Base-by-base conservation (phyloP, 2,888 invertebrate genomes). In the Chymomyza procnemis region DNA sequence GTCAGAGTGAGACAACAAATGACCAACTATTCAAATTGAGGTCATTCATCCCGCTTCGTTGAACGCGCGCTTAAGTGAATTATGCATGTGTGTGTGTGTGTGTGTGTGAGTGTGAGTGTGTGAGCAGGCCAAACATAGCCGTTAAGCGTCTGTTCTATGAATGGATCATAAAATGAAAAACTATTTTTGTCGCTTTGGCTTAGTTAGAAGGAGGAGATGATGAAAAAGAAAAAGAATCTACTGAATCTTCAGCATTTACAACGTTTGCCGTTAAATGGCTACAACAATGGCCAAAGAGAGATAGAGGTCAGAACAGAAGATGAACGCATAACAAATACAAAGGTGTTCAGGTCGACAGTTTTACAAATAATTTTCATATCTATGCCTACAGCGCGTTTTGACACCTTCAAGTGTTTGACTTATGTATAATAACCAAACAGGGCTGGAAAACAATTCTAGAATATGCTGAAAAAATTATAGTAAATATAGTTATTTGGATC, bases 41-140 rank as follows among this genome's bases (percentile, higher is more conserved):
- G 85, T 88, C 85, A 85, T 85, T 85, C 85, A 85, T 85, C 85
- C 88, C 85, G 85, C 88, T 88, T 84, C 88, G 84, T 88, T 87
- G 88, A 88, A 46, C 88, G 82, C 76, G 82, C 76, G 75, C 87
- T 82, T 87, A 88, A 87, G 87, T 87, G 87, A 87, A 88, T 87
- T 87, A 88, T 82, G 73, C 77, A 74, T 76, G 75, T 67, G 61
- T 72, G 69, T 34, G 54, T 47, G 22, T 5, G 46, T 41, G 22
- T 63, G 22, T 41, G 41, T 50, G 48, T 19, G n/a, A 1, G 22
- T 58, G 41, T 26, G 56, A n/a, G n/a, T 64, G 14, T 54, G 66
- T 76, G 26, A 26, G 26, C 26, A 26, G 22, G 21, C 21, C 55
- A 19, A 55, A n/a, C 21, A 19, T n/a, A 21, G 21, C 19, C 16